Evolutionary conservation across 2,113 vertebrate species (phyloP), one percentile per base, ranked within the genome.

Genomic region (Motacilla tschutschensis): DNA sequence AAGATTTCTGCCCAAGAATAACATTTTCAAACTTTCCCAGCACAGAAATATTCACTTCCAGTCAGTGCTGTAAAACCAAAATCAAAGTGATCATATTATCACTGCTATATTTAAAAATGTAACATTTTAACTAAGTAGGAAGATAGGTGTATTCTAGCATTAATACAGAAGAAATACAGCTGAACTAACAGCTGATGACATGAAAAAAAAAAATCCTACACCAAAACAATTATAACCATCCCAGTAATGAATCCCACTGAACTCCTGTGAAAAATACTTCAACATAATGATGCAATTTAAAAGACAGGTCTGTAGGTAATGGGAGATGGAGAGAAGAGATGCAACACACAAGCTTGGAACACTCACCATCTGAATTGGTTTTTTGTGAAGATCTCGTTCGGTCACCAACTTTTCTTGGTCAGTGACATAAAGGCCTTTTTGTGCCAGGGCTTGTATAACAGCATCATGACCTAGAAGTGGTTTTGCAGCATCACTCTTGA

Each of bases 291-390:
- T n/a, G 31, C 19, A 33, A 15, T 10, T 58, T 43, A 53, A 38
- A 60, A 55, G 51, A 66, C 2, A 82, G 35, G 17, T 33, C 54
- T 1, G 14, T 20, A 69, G n/a, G 41, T 51, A 44, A 2, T 33
- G 22, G 25, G 31, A 86, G 58, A 58, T 29, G 1, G 58, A 62
- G 1, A 40, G 28, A 40, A 62, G 43, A 78, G 85, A 43, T 4
- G 4, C 4, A 64, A 83, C 41, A 44, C 14, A 31, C 10, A 58
- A 78, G 50, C 54, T 85, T 21, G 74, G 50, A 71, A 54, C 43
- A 93, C 98, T 98, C 94, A 99, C 99, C 98, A 99, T 99, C 93
- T 99, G 98, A 91, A 99, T 98, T 48, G 99, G 99, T 87, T 98
- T 99, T 96, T 97, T 98, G 86, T 97, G 97, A 86, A 99, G 98